Percentiles rank a stretch among this genome's conserved stretches.
These are phyloP conservation scores for Leguminivora glycinivorella DNA, from an alignment of 1,140 invertebrate species.

Conservation along the genomic window DNA sequence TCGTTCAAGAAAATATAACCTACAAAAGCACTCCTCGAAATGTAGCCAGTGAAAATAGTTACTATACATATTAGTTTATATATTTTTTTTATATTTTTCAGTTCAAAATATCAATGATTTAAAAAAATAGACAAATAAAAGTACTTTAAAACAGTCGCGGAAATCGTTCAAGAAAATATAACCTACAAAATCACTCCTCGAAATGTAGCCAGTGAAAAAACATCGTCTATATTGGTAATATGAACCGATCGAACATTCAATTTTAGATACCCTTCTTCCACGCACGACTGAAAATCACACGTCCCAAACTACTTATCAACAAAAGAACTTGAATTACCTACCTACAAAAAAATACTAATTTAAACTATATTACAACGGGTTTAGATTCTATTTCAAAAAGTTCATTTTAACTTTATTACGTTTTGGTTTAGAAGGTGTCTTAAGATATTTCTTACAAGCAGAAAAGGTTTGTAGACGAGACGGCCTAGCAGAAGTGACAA, in stretches of 20 bases:
- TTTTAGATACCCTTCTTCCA: background rate
- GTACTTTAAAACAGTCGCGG: too few relatives aligned
- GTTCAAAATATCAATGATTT: too few relatives aligned
- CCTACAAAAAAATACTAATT: background rate
- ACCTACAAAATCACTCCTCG: too few relatives aligned
- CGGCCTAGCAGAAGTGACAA: too few relatives aligned
- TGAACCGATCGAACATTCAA: background rate
- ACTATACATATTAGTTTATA: too few relatives aligned
- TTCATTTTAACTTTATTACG: background rate
- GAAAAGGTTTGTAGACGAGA: too few relatives aligned
- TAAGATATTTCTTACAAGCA: background rate
- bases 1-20: too few relatives aligned
- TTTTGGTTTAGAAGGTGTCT: background rate
- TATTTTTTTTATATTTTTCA: too few relatives aligned
- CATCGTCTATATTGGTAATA: background rate
- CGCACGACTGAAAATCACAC: background rate
- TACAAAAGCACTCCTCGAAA: background rate
- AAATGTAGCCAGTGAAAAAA: background rate
- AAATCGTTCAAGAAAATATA: too few relatives aligned
- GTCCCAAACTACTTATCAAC: background rate
- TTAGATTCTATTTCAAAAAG: background rate
- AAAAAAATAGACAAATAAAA: too few relatives aligned
- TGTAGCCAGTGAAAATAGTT: background rate
- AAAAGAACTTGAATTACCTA: background rate
- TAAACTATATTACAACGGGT: background rate